These are phyloP conservation scores for Indri indri DNA, from an alignment of 2,113 vertebrate species.

Conservation along the genomic window DNA sequence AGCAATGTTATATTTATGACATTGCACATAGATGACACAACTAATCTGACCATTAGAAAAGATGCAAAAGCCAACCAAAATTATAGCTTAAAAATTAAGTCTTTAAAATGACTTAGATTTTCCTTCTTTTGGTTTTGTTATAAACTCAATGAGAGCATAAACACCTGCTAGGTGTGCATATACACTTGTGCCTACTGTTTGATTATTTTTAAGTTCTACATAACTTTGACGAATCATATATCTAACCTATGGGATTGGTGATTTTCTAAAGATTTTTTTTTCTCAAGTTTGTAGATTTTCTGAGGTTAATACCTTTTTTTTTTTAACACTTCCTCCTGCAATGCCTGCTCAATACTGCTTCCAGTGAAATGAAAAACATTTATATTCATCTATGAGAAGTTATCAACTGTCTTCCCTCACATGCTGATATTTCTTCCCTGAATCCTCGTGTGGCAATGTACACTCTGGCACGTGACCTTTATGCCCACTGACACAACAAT, in stretches of 20 bases:
- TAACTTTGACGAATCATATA: not conserved
- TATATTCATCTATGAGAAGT: constrained; percentile 51
- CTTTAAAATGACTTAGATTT: not conserved
- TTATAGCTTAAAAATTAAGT: not conserved
- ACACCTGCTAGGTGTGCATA: not conserved
- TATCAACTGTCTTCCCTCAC: not conserved
- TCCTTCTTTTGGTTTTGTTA: not conserved
- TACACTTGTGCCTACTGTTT: not conserved
- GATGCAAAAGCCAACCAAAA: not conserved
- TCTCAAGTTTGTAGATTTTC: constrained; percentile 18
- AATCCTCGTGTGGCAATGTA: not conserved
- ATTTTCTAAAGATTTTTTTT: constrained; percentile 33
- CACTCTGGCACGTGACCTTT: not conserved
- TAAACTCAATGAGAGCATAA: not conserved
- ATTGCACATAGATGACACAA: not conserved
- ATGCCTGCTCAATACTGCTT: not conserved
- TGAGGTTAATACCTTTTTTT: not conserved
- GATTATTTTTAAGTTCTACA: not conserved
- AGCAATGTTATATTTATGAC: not conserved
- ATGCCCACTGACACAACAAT: not conserved
- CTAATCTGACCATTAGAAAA: not conserved
- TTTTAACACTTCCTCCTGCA: not conserved
- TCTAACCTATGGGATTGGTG: not conserved
- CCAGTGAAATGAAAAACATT: constrained; percentile 37
- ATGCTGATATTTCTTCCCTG: not conserved